Evolutionary conservation across 2,797 vertebrate genomes (phyloP).

Genomic region (Pterois miles): DNA sequence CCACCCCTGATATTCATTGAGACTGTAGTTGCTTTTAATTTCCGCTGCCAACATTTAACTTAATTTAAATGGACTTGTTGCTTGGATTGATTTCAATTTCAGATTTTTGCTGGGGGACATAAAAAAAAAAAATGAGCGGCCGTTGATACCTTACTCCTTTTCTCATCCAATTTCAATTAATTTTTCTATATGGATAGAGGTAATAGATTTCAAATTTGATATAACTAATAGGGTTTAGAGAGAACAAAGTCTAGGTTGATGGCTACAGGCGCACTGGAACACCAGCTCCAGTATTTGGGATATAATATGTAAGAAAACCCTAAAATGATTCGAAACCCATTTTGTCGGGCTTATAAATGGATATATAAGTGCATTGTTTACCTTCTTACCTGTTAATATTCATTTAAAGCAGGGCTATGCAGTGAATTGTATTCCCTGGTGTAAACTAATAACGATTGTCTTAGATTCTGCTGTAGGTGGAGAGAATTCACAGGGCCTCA

Average conservation of each 20-base stretch:
- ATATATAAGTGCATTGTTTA: slow-evolving; percentile 1
- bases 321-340: slow-evolving; percentile 28
- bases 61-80: slow-evolving; percentile 50
- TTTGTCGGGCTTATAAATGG: slow-evolving; percentile 13
- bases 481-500: slow-evolving; percentile 12
- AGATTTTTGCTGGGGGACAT: slow-evolving; percentile 40
- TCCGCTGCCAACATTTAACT: slow-evolving; percentile 26
- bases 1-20: neutral
- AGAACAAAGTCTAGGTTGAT: slow-evolving; percentile 44
- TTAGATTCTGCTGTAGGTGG: slow-evolving; percentile 14
- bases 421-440: neutral
- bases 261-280: slow-evolving; percentile 22
- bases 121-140: slow-evolving; percentile 12
- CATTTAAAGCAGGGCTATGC: slow-evolving; percentile 5
- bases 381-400: slow-evolving; percentile 13
- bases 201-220: slow-evolving; percentile 59
- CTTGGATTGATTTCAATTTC: slow-evolving; percentile 57
- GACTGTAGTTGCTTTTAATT: slow-evolving; percentile 24
- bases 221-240: slow-evolving; percentile 36
- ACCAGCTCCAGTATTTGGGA: slow-evolving; percentile 2
- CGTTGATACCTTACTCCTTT: slow-evolving; percentile 46
- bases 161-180: slow-evolving; percentile 53
- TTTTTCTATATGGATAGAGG: slow-evolving; percentile 39
- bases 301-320: slow-evolving; percentile 17
- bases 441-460: slow-evolving; percentile 21